Conservation (phyloP, 2,113 vertebrate genomes). For the Emydocephalus ijimae region DNA sequence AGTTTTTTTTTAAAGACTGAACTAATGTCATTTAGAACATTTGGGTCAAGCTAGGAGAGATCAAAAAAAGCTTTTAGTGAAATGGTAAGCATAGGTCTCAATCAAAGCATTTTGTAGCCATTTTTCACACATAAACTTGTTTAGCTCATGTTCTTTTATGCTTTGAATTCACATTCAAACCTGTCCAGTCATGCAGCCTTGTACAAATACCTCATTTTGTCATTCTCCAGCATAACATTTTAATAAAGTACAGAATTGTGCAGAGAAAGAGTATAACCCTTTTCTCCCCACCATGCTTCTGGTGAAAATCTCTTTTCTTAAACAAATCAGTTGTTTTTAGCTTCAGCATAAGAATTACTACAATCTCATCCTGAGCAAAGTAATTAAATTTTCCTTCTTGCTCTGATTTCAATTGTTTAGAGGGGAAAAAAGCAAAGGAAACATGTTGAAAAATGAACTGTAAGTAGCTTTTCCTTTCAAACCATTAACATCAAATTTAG, state of each 20-base stretch:
- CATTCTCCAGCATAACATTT: not conserved
- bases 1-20: not conserved
- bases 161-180: not conserved
- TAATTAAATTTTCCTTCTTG: not conserved
- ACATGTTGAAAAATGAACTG: not conserved
- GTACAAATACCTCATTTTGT: not conserved
- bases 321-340: not conserved
- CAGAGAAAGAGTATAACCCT: not conserved
- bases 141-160: not conserved
- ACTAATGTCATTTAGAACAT: not conserved
- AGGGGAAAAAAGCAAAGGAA: not conserved
- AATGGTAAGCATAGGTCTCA: not conserved
- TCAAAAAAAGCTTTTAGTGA: not conserved
- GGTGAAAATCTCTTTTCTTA: not conserved
- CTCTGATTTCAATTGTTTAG: not conserved
- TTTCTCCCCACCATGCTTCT: no score
- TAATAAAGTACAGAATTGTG: not conserved
- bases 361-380: no score
- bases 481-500: not conserved
- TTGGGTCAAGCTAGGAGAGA: not conserved
- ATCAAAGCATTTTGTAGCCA: not conserved
- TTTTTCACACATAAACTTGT: not conserved
- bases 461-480: not conserved
- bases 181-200: not conserved
- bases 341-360: not conserved